Conservation (phyloP, 2,888 invertebrate species). For the Aquatica leii region DNA sequence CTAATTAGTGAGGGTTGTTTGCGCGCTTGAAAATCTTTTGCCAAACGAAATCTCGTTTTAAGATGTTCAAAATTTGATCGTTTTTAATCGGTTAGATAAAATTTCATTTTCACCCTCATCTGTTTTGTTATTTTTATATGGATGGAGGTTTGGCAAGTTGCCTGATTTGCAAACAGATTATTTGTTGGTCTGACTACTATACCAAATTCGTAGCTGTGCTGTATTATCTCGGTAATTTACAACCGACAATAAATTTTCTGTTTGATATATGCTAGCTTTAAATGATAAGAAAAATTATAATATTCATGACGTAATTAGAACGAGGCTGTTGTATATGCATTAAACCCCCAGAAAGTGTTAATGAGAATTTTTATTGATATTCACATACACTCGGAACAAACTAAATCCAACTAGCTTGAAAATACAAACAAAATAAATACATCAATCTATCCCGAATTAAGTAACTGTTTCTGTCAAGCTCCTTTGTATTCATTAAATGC, state of each 20-base stretch:
- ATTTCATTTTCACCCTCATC: constrained; percentile 14
- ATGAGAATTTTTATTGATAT: constrained; percentile 27
- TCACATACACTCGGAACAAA: neutral
- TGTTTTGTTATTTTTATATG: constrained; percentile 7
- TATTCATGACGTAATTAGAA: constrained; percentile 46
- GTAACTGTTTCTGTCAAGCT: too few species aligned
- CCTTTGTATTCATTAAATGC: too few species aligned
- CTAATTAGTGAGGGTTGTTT: constrained; percentile 36
- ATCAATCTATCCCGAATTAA: too few species aligned
- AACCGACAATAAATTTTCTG: constrained; percentile 28
- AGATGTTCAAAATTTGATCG: constrained; percentile 16
- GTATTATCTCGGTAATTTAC: constrained; percentile 28
- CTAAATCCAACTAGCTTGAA: neutral
- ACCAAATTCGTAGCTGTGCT: constrained; percentile 22
- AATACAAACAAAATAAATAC: too few species aligned
- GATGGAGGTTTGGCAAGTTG: constrained; percentile 12
- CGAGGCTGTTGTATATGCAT: constrained; percentile 41
- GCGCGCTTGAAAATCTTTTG: constrained; percentile 33
- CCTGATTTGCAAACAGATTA: constrained; percentile 16
- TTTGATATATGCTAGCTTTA: constrained; percentile 32
- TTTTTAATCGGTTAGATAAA: constrained; percentile 6
- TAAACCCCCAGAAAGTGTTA: constrained; percentile 21
- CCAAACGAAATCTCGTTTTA: constrained; percentile 32
- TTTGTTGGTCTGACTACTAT: constrained; percentile 14
- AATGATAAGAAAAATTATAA: constrained; percentile 47